Evolutionary conservation across 2,113 vertebrate species (phyloP).

Genomic region (Pituophis catenifer): DNA sequence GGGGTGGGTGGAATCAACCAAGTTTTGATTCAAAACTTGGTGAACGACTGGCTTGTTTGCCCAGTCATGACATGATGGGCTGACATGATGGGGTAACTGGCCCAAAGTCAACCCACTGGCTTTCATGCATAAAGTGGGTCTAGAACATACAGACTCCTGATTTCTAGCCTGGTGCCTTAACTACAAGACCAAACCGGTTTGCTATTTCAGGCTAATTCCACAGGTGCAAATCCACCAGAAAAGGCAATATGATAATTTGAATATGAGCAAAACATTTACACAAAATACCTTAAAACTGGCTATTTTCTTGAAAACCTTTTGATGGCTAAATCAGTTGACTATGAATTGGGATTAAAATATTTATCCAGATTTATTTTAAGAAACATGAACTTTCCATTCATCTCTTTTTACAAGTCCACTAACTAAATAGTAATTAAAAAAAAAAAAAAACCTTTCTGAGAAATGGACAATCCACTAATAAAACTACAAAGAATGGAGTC

Average conservation of each 20-base stretch:
- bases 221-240: neutral
- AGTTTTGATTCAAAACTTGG: no score
- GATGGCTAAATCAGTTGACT: neutral
- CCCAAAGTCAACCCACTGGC: no score
- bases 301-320: neutral
- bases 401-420: neutral
- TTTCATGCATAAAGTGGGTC: no score
- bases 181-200: no score
- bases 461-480: neutral
- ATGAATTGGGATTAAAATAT: conserved; percentile 8
- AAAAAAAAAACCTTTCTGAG: neutral
- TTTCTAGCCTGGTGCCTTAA: no score
- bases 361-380: neutral
- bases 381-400: conserved; percentile 3
- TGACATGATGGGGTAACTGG: no score
- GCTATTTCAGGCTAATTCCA: neutral
- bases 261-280: neutral
- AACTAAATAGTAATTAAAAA: no score
- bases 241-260: neutral
- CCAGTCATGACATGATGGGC: no score
- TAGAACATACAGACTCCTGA: no score
- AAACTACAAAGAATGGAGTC: no score
- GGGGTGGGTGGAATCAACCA: no score
- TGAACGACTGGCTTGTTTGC: no score
- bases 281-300: neutral